Percentiles rank a stretch among this genome's conserved stretches.
phyloP scores from a whole-genome alignment of 2,888 invertebrate genomes.

The Zaprionus lineosus region DNA sequence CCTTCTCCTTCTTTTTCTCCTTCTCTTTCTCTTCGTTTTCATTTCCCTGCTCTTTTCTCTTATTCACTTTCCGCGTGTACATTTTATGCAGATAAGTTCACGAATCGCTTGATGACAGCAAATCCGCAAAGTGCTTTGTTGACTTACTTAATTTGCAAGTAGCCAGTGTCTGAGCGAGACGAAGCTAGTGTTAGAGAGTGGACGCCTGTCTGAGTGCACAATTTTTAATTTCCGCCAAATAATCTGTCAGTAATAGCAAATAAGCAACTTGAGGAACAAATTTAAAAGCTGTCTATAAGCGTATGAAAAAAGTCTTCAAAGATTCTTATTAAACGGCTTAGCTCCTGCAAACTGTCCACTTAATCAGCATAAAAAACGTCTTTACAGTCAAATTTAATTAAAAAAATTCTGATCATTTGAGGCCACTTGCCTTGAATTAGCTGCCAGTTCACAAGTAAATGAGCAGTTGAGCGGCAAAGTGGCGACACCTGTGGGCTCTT shows the following conservation, averaged over 20 bases:
- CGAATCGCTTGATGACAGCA: conserved; percentile 43
- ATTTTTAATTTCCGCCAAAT: conserved; percentile 70
- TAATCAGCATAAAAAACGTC: conserved; percentile 71
- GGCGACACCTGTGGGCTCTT: conserved; percentile 72
- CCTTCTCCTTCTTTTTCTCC: too few relatives aligned
- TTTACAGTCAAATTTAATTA: conserved; percentile 67
- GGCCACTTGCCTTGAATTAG: conserved; percentile 72
- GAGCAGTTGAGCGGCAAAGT: conserved; percentile 66
- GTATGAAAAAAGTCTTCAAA: conserved; percentile 52
- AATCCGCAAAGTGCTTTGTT: conserved; percentile 78
- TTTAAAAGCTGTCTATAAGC: neutral
- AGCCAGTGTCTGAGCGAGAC: conserved; percentile 21
- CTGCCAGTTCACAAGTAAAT: conserved; percentile 51
- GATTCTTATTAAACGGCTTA: conserved; percentile 33
- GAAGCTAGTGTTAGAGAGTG: conserved; percentile 1
- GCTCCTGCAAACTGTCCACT: conserved; percentile 54
- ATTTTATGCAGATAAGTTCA: conserved; percentile 71
- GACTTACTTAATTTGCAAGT: conserved; percentile 76
- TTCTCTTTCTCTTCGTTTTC: neutral
- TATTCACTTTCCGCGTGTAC: too few relatives aligned
- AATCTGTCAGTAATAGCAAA: conserved; percentile 46
- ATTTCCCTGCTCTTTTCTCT: too few relatives aligned
- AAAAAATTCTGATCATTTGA: conserved; percentile 60
- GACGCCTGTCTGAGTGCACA: conserved; percentile 46
- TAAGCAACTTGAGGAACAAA: conserved; percentile 37